Evolutionary conservation across 2,797 vertebrate genomes (phyloP).

Genomic region (Acipenser transmontanus): DNA sequence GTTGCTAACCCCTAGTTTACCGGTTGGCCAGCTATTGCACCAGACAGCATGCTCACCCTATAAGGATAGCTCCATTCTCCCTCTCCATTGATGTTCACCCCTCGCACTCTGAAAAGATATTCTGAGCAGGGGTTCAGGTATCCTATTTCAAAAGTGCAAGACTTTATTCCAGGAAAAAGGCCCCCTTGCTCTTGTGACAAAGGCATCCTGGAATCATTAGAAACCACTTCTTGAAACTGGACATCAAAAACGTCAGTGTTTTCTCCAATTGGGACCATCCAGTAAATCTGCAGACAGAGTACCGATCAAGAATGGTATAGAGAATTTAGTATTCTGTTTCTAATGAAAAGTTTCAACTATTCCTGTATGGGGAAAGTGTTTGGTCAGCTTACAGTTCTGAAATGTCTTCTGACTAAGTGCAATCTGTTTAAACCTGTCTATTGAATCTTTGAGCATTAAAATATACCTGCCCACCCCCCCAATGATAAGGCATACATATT

Average conservation of each 20-base stretch:
- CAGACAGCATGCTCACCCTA: conserved; percentile 7
- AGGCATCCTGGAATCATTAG: background rate
- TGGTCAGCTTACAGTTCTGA: no score
- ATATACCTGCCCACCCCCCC: no score
- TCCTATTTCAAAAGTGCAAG: conserved; percentile 10
- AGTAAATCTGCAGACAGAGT: conserved; percentile 12
- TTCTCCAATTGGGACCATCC: conserved; percentile 21
- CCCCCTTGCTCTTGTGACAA: background rate
- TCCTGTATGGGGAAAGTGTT: no score
- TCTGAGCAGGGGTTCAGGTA: conserved; percentile 11
- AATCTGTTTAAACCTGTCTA: no score
- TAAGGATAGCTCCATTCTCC: conserved; percentile 16
- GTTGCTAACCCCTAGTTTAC: no score
- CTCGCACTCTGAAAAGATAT: background rate
- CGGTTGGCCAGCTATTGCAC: no score
- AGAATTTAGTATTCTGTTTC: no score
- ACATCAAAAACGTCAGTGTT: conserved; percentile 14
- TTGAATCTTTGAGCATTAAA: no score
- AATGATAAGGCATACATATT: no score
- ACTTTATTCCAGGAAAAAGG: conserved; percentile 4
- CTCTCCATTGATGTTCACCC: conserved; percentile 5
- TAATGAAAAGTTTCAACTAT: no score
- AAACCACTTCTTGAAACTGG: conserved; percentile 17
- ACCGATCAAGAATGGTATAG: background rate
- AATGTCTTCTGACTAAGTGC: no score